Conservation (phyloP, 2,113 vertebrate genomes). For the Phaethon lepturus region DNA sequence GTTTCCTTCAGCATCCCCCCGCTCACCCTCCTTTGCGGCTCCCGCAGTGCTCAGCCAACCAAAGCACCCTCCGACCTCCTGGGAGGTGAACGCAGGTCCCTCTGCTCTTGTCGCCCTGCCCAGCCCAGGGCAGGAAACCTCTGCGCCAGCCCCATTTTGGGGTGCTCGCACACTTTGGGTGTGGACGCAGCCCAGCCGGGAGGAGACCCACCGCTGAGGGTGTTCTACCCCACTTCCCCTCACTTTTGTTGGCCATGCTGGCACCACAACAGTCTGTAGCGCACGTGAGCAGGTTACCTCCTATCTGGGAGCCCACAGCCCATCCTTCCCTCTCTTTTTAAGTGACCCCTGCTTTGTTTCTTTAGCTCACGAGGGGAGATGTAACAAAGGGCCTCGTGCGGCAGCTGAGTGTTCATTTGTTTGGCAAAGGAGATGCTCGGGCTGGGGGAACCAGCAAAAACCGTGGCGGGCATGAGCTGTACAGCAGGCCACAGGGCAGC, state of each 20-base stretch:
- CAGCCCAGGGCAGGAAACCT: background rate
- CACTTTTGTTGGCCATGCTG: background rate
- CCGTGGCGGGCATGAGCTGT: background rate
- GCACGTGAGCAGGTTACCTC: background rate
- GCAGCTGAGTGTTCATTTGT: background rate
- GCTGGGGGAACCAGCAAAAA: background rate
- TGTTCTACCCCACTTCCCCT: background rate
- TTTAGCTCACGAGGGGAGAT: background rate
- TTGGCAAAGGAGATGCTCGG: background rate
- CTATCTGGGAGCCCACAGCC: background rate
- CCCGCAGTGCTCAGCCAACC: background rate
- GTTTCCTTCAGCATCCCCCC: background rate
- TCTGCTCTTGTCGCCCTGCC: background rate
- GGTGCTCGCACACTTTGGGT: background rate
- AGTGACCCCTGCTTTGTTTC: background rate
- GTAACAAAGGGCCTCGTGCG: background rate
- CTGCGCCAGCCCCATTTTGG: background rate
- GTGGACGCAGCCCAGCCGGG: fast-evolving
- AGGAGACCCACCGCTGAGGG: background rate
- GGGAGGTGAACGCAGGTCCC: background rate
- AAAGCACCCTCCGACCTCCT: background rate
- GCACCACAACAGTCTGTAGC: background rate
- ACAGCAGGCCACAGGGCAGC: background rate
- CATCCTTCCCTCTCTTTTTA: background rate
- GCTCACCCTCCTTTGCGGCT: background rate